Percentiles rank a stretch among this genome's conserved stretches.
These are phyloP conservation scores for Chlorodrepanis virens DNA, from an alignment of 2,113 vertebrate species.

Conservation along the genomic window DNA sequence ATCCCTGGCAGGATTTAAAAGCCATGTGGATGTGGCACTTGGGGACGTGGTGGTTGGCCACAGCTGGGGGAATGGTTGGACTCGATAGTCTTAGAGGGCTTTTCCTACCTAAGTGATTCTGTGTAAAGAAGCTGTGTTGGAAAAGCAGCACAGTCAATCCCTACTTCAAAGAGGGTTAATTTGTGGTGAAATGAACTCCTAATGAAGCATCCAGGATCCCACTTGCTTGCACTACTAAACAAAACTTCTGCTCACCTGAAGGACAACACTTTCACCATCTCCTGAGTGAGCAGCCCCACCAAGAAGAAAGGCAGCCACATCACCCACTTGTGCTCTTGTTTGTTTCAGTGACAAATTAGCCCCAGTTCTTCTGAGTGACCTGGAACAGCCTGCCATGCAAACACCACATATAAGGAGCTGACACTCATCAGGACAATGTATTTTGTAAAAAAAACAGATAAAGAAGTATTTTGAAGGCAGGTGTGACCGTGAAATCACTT, in stretches of 20 bases:
- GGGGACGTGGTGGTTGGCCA: neutral
- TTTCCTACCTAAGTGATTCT: neutral
- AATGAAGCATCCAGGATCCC: neutral
- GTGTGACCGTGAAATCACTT: neutral
- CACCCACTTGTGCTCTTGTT: neutral
- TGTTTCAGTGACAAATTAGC: neutral
- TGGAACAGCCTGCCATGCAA: neutral
- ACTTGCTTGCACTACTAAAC: neutral
- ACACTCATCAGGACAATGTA: neutral
- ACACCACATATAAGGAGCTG: accelerated
- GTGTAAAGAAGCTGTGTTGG: neutral
- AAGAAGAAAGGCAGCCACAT: neutral
- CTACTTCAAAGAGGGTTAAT: neutral
- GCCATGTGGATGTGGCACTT: neutral
- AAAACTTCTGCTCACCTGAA: neutral
- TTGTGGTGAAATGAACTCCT: neutral
- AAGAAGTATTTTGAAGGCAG: neutral
- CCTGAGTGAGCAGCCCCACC: neutral
- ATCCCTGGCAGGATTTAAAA: neutral
- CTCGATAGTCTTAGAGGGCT: neutral
- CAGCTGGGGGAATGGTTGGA: neutral
- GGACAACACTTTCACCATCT: neutral
- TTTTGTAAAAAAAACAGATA: neutral
- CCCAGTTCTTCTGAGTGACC: neutral
- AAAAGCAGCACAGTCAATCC: neutral